These are phyloP conservation scores for Xiphophorus hellerii DNA, from an alignment of 2,113 vertebrate species.

Conservation along the genomic window DNA sequence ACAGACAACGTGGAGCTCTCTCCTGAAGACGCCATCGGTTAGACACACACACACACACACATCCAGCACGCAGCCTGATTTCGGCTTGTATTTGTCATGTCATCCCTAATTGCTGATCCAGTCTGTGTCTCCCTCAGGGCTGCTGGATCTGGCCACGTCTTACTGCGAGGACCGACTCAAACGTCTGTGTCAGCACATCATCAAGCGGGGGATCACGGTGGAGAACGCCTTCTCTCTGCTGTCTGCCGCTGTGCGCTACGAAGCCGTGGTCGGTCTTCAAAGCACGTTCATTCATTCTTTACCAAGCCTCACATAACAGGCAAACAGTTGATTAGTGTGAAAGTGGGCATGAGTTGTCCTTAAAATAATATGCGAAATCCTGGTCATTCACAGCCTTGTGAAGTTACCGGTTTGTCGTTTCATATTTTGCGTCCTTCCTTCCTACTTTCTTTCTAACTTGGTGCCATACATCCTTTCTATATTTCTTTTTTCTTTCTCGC, in stretches of 20 bases:
- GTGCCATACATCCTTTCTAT: not conserved
- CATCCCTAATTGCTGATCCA: not conserved
- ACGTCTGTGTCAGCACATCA: slow-evolving; percentile 94
- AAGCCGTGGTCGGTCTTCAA: slow-evolving; percentile 89
- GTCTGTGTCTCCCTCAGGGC: slow-evolving; percentile 76
- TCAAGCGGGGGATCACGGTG: slow-evolving; percentile 95
- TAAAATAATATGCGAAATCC: not conserved
- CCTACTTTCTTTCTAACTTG: not conserved
- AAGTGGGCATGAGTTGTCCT: not conserved
- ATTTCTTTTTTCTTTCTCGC: not conserved
- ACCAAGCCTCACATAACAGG: not conserved
- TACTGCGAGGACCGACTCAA: slow-evolving; percentile 98
- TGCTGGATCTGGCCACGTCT: slow-evolving; percentile 95
- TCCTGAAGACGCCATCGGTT: slow-evolving; percentile 98
- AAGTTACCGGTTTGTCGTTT: too few species aligned
- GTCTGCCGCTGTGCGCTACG: slow-evolving; percentile 95
- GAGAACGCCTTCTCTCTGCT: slow-evolving; percentile 95
- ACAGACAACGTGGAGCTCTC: slow-evolving; percentile 92
- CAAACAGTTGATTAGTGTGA: not conserved
- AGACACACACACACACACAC: slow-evolving; percentile 16
- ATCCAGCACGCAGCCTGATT: not conserved
- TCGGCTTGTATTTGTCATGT: not conserved
- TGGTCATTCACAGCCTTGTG: not conserved
- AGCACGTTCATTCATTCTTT: not conserved
- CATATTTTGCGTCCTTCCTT: too few species aligned